Conservation (phyloP, 2,797 vertebrate species). For the Oreochromis grahami region DNA sequence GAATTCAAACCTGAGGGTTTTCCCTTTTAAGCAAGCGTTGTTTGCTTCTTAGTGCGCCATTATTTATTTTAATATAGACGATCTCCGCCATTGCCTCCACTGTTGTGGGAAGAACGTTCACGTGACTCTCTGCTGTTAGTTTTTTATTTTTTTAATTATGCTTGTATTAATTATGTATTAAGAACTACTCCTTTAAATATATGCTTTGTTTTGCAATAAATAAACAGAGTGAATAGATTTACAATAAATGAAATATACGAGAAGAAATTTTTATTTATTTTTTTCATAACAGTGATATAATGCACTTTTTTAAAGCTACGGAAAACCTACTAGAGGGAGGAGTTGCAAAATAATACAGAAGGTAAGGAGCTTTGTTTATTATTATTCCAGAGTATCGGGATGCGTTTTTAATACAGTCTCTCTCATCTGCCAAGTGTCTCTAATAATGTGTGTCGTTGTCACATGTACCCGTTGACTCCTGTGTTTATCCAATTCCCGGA, state of each 20-base stretch:
- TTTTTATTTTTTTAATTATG: not conserved
- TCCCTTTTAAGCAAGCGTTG: not conserved
- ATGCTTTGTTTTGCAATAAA: not conserved
- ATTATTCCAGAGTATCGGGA: not conserved
- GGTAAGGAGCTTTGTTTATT: too few species aligned
- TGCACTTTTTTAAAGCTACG: not conserved
- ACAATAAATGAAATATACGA: not conserved
- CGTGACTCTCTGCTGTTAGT: constrained; percentile 1
- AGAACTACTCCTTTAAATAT: not conserved
- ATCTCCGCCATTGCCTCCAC: constrained; percentile 23
- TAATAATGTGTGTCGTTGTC: not conserved
- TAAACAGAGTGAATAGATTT: not conserved
- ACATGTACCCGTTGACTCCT: not conserved
- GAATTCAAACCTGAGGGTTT: not conserved
- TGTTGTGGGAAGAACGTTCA: constrained; percentile 5
- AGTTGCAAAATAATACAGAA: not conserved
- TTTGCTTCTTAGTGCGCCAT: not conserved
- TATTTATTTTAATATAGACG: not conserved
- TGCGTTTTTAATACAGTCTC: not conserved
- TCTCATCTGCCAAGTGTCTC: not conserved
- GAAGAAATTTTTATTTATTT: too few species aligned
- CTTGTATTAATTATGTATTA: not conserved
- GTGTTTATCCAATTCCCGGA: not conserved
- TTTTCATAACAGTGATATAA: not conserved
- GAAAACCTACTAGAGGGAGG: not conserved